Conservation (phyloP, 2,797 vertebrate species). For the Orestias chungarensis region DNA sequence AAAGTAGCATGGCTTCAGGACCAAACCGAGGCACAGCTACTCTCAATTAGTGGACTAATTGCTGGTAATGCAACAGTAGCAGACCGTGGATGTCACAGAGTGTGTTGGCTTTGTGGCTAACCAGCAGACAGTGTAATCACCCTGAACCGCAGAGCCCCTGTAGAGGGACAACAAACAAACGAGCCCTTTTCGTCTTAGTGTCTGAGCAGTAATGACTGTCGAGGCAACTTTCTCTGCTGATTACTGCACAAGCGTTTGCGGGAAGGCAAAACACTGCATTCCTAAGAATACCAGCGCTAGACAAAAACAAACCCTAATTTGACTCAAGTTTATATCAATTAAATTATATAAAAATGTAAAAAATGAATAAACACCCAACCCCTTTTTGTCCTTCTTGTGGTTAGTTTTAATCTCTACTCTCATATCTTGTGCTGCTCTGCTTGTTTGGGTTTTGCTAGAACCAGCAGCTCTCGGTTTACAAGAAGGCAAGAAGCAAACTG, state of each 20-base stretch:
- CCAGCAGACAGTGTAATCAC: slow-evolving; percentile 74
- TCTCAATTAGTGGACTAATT: slow-evolving; percentile 41
- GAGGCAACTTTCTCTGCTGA: slow-evolving; percentile 61
- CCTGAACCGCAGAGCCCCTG: slow-evolving; percentile 51
- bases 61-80: slow-evolving; percentile 39
- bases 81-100: slow-evolving; percentile 42
- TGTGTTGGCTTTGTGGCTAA: slow-evolving; percentile 65
- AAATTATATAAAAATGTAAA: slow-evolving; percentile 15
- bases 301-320: slow-evolving; percentile 24
- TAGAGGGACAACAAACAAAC: slow-evolving; percentile 52
- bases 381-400: slow-evolving; percentile 20
- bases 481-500: slow-evolving; percentile 63
- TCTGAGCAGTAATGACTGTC: slow-evolving; percentile 61
- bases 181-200: slow-evolving; percentile 35
- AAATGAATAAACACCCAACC: slow-evolving; percentile 13
- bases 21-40: slow-evolving; percentile 3
- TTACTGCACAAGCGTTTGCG: slow-evolving; percentile 40
- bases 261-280: slow-evolving; percentile 54
- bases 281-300: slow-evolving; percentile 26
- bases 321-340: not conserved
- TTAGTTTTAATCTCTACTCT: slow-evolving; percentile 63
- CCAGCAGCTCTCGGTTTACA: slow-evolving; percentile 55
- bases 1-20: not conserved
- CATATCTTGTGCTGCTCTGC: slow-evolving; percentile 51
- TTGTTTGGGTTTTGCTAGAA: slow-evolving; percentile 78